Percentiles rank a stretch among this genome's conserved stretches.
Conservation (phyloP, 2,113 vertebrate genomes). For the Uria lomvia region DNA sequence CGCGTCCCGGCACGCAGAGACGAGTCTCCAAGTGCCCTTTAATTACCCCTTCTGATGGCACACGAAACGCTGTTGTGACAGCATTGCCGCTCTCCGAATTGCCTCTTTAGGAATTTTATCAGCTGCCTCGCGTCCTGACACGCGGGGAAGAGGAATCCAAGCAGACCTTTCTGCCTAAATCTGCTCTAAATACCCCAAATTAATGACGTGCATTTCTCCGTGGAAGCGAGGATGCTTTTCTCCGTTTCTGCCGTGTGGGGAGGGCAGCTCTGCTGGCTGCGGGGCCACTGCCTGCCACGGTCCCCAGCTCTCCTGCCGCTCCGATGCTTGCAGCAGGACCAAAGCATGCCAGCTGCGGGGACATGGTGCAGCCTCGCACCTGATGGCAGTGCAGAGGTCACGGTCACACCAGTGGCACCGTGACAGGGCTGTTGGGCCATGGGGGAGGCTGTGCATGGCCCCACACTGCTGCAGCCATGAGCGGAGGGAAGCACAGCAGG, state of each 20-base stretch:
- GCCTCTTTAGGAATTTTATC: slow-evolving; percentile 61
- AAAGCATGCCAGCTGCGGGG: neutral
- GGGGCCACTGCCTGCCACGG: accelerated
- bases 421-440: accelerated
- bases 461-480: accelerated
- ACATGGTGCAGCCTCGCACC: accelerated
- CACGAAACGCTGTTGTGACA: slow-evolving; percentile 40
- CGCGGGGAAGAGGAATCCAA: neutral
- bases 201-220: neutral
- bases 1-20: neutral
- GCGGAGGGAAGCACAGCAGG: accelerated
- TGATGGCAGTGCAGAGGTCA: accelerated
- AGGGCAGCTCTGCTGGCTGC: neutral
- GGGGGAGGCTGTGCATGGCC: neutral
- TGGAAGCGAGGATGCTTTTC: neutral
- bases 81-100: slow-evolving; percentile 37
- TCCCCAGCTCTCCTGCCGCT: neutral
- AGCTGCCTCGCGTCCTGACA: slow-evolving; percentile 7
- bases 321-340: neutral
- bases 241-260: neutral
- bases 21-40: slow-evolving; percentile 51
- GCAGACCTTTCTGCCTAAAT: slow-evolving; percentile 45
- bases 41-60: slow-evolving; percentile 59
- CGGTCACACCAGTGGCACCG: accelerated
- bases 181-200: slow-evolving; percentile 53